phyloP scores from a whole-genome alignment of 2,113 vertebrate species.

The Copsychus sechellarum region DNA sequence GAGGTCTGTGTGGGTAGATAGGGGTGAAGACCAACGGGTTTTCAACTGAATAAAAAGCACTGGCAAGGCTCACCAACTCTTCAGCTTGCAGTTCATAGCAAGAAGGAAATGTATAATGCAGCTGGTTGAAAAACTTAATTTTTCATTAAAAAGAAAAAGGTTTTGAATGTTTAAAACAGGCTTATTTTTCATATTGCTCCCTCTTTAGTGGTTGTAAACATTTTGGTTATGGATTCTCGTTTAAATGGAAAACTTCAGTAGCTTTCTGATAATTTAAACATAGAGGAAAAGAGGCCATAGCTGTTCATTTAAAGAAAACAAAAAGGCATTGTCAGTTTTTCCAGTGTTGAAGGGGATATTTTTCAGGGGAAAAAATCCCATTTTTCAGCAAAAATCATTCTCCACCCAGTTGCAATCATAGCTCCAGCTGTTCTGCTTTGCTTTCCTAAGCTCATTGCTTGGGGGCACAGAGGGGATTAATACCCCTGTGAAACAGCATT shows the following conservation, averaged over 20 bases:
- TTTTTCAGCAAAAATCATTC: slow-evolving; percentile 49
- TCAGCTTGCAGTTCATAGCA: neutral
- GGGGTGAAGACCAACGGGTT: neutral
- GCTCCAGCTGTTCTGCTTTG: slow-evolving; percentile 42
- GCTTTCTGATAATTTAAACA: slow-evolving; percentile 19
- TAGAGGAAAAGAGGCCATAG: slow-evolving; percentile 12
- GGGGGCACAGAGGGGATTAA: neutral
- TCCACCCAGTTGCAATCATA: slow-evolving; percentile 31
- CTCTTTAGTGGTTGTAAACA: neutral
- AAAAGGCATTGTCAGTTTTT: slow-evolving; percentile 57
- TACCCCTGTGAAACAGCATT: neutral
- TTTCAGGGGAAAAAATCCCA: slow-evolving; percentile 28
- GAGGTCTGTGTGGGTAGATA: neutral
- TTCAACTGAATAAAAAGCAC: neutral
- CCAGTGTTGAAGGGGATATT: slow-evolving; percentile 16
- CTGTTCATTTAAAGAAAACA: slow-evolving; percentile 39
- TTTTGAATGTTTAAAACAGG: neutral
- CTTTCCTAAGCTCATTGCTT: neutral
- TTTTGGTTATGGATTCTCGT: neutral
- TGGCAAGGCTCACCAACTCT: neutral
- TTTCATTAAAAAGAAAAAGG: neutral
- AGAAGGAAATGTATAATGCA: neutral
- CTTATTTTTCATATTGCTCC: neutral
- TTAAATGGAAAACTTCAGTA: slow-evolving; percentile 33
- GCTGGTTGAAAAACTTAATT: neutral